A percentile compares a stretch with the other conserved stretches of the same genome.
Evolutionary conservation across 2,888 invertebrate genomes (phyloP).

Genomic region (Drosophila paranaensis): DNA sequence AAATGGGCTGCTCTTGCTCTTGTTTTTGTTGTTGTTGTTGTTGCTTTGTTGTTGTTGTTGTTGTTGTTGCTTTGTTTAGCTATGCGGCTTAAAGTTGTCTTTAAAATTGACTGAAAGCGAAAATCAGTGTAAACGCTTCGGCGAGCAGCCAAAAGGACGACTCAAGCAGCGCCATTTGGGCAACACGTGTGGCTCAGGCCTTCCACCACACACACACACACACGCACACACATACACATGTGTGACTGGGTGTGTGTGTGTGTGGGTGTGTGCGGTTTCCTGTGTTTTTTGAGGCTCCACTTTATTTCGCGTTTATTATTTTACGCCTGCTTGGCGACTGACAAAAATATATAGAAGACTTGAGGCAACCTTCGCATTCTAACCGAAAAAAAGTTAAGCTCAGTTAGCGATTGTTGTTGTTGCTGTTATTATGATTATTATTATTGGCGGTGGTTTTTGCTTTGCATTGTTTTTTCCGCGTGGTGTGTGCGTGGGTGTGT

Average conservation of each 20-base stretch:
- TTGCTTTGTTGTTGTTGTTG: constrained; percentile 1
- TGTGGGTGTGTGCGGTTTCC: constrained; percentile 58
- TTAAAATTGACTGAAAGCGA: constrained; percentile 81
- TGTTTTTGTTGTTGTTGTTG: constrained; percentile 23
- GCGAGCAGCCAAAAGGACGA: constrained; percentile 50
- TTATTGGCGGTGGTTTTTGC: constrained; percentile 74
- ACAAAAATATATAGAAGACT: constrained; percentile 64
- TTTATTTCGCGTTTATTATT: constrained; percentile 82
- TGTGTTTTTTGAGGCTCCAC: constrained; percentile 66
- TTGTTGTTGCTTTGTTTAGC: constrained; percentile 56
- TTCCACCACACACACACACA: constrained; percentile 12
- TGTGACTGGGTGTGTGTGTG: constrained; percentile 21
- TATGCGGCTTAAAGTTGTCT: constrained; percentile 80
- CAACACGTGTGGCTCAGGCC: constrained; percentile 53
- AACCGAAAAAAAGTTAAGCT: constrained; percentile 36
- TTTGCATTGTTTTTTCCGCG: constrained; percentile 38
- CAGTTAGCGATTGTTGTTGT: constrained; percentile 30
- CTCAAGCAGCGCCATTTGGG: constrained; percentile 54
- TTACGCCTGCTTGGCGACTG: constrained; percentile 81
- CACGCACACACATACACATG: constrained; percentile 14
- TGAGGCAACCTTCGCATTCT: constrained; percentile 19
- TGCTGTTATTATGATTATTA: constrained; percentile 72
- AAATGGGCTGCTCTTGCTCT: constrained; percentile 60
- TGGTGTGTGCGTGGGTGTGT: background rate
- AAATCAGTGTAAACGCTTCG: constrained; percentile 81